Evolutionary conservation across 2,113 vertebrate species (phyloP).

Genomic region (Naja naja): DNA sequence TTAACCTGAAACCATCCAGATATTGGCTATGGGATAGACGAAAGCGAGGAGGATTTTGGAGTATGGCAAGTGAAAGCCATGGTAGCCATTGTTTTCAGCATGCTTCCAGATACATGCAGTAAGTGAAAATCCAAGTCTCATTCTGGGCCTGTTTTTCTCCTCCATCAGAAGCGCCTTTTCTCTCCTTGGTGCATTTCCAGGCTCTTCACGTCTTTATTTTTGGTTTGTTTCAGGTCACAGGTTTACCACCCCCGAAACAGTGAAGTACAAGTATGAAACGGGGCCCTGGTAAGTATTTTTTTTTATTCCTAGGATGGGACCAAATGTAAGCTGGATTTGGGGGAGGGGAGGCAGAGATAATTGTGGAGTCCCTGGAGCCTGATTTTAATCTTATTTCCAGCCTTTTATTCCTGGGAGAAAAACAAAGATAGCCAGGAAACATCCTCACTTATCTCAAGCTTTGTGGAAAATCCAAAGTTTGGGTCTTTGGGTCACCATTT

Average conservation of each 20-base stretch:
- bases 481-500: neutral
- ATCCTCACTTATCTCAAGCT: neutral
- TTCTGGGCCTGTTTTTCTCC: neutral
- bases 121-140: neutral
- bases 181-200: conserved; percentile 7
- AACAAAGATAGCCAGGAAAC: neutral
- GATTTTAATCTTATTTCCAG: neutral
- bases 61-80: conserved; percentile 88
- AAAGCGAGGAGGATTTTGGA: conserved; percentile 80
- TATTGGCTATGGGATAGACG: conserved; percentile 78
- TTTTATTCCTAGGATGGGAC: no score
- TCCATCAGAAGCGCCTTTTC: neutral
- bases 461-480: neutral
- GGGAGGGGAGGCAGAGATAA: no score
- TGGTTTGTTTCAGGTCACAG: conserved; percentile 73
- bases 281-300: conserved; percentile 85
- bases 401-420: neutral
- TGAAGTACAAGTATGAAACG: conserved; percentile 94
- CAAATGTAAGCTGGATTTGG: neutral
- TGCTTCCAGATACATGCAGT: conserved; percentile 79
- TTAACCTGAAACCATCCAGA: conserved; percentile 65
- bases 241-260: conserved; percentile 82
- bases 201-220: conserved; percentile 28
- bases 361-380: neutral
- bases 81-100: conserved; percentile 80